Conservation (phyloP, 2,888 invertebrate genomes). For the Harmothoe impar region DNA sequence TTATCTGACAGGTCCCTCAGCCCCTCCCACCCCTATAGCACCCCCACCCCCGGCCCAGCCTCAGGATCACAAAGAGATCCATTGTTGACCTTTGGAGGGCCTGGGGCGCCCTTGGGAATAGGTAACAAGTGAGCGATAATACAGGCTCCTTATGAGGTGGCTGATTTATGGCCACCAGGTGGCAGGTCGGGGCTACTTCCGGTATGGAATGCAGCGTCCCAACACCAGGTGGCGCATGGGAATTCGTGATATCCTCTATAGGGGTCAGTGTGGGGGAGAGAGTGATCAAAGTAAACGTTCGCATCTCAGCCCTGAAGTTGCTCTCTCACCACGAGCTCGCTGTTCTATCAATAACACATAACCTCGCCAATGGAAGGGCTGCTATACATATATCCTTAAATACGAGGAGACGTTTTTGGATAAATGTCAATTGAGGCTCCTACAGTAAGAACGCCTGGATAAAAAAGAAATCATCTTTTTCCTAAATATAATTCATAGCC, state of each 20-base stretch:
- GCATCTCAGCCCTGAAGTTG: too few species aligned
- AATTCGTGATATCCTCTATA: background rate
- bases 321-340: too few species aligned
- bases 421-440: too few species aligned
- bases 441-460: too few species aligned
- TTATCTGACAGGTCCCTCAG: background rate
- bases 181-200: background rate
- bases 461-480: too few species aligned
- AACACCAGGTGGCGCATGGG: background rate
- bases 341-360: too few species aligned
- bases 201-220: background rate
- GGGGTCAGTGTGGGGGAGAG: too few species aligned
- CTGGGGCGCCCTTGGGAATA: background rate
- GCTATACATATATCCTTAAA: too few species aligned
- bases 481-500: too few species aligned
- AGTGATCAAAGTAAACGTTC: too few species aligned
- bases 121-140: constrained; percentile 40
- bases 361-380: too few species aligned
- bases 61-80: background rate
- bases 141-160: constrained; percentile 23
- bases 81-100: constrained; percentile 53
- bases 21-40: background rate
- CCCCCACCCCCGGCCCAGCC: background rate
- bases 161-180: constrained; percentile 37
- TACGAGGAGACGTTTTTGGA: too few species aligned